Conservation (phyloP, 1,140 invertebrate genomes). For the Drosophila ogumai region DNA sequence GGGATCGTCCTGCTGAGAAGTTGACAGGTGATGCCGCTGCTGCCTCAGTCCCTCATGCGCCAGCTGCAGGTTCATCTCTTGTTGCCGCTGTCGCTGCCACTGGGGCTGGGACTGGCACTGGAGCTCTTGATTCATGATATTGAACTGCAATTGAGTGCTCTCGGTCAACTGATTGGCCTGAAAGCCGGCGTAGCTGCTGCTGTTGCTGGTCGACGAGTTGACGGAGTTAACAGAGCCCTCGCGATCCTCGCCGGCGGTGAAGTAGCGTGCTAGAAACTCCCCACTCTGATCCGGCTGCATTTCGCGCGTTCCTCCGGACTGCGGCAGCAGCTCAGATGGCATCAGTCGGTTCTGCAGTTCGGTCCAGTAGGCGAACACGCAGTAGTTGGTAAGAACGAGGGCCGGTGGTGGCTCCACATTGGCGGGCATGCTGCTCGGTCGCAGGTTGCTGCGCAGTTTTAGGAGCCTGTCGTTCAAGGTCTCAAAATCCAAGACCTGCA, state of each 20-base stretch:
- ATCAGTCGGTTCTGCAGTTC: constrained; percentile 46
- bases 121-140: background rate
- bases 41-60: background rate
- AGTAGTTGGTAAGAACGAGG: constrained; percentile 57
- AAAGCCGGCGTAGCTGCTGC: constrained; percentile 1
- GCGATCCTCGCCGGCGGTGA: background rate
- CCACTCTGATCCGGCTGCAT: background rate
- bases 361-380: constrained; percentile 46
- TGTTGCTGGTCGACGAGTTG: background rate
- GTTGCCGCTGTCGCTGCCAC: constrained; percentile 17
- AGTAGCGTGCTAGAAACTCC: background rate
- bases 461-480: constrained; percentile 21
- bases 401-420: constrained; percentile 80
- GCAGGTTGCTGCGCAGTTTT: background rate
- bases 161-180: background rate
- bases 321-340: background rate
- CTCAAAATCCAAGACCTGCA: constrained; percentile 43
- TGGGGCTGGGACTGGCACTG: background rate
- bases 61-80: background rate
- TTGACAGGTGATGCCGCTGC: background rate
- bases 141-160: background rate
- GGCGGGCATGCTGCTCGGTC: constrained; percentile 89
- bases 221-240: background rate
- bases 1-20: background rate
- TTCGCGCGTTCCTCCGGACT: background rate